Base-by-base conservation (phyloP, 2,888 invertebrate species). In the Zygogramma bicolorata region DNA sequence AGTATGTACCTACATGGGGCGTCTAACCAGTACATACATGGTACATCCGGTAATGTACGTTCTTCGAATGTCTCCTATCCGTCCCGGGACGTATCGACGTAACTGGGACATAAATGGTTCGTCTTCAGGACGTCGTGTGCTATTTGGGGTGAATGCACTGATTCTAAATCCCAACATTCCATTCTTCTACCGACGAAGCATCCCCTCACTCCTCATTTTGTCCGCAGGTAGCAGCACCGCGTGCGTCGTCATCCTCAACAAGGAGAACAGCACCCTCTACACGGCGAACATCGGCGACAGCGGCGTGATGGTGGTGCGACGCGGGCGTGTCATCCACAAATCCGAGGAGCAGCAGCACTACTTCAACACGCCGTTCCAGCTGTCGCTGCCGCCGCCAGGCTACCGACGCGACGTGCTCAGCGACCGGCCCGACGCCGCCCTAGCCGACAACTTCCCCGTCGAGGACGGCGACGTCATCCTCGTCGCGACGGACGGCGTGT, bases 271-370 rank as follows among this genome's bases (percentile, higher is more conserved):
- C 85, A 95, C 94, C 79, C 92, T 99, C 85, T 96, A 97, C 83
- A 95, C 98, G 13, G 98, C 98, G 65, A 99, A 99, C 88, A 95
- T 99, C 80, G 99, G 99, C n/a, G 99, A 99, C 89, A 98, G 98
- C 85, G 99, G 99, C 13, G 98, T 97, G 88, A 94, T 98, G 89
- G 94, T 99, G 65, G 95, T 97, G 68, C 91, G 97, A 22, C 91
- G 91, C 63, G 97, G 97, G 20, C 91, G 93, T 80, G 92, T 99
- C 20, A 93, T 99, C 27, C 95, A 97, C 85, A 93, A 96, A 75
- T 98, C 98, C 3, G 95, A 95, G 83, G 99, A 99, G 86, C 99
- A 99, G 85, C 97, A 98, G 84, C 99, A 99, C 88, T 98, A 98
- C 88, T 99, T 99, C 88, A 99, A 99, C 89, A 98, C 99, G 42